phyloP scores from a whole-genome alignment of 2,797 vertebrate species.

The Sebastes diaconus region DNA sequence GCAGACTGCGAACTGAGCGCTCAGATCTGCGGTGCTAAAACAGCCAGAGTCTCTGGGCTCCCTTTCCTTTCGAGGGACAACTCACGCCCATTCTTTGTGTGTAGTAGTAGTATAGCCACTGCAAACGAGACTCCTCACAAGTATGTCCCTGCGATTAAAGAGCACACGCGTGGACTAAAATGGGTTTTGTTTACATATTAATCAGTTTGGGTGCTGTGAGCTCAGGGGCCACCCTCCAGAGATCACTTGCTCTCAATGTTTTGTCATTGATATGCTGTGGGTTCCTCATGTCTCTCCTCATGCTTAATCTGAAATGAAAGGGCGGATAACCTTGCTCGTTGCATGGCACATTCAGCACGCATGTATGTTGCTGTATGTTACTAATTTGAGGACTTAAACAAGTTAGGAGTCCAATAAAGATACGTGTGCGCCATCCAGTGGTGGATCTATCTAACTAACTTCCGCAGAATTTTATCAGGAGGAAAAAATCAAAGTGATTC shows the following conservation, averaged over 20 bases:
- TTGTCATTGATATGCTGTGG: constrained; percentile 60
- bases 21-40: constrained; percentile 76
- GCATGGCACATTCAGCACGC: constrained; percentile 54
- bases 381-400: constrained; percentile 62
- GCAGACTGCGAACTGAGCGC: constrained; percentile 83
- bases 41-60: constrained; percentile 82
- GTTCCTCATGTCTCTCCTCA: constrained; percentile 46
- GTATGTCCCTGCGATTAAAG: constrained; percentile 51
- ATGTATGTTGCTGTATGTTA: constrained; percentile 51
- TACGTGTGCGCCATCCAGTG: constrained; percentile 83
- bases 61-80: constrained; percentile 83
- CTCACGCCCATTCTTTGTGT: constrained; percentile 88
- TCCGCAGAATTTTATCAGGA: constrained; percentile 6
- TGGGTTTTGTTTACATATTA: constrained; percentile 70
- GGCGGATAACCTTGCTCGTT: constrained; percentile 44
- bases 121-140: constrained; percentile 58
- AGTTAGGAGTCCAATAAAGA: constrained; percentile 57
- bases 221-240: constrained; percentile 43
- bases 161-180: constrained; percentile 61
- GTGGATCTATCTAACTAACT: constrained; percentile 24
- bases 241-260: constrained; percentile 53
- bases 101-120: constrained; percentile 18
- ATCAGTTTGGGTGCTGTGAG: constrained; percentile 54
- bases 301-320: constrained; percentile 64
- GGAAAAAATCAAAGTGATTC: not conserved